phyloP scores from a whole-genome alignment of 2,888 invertebrate genomes.

The Darwinula stevensoni region DNA sequence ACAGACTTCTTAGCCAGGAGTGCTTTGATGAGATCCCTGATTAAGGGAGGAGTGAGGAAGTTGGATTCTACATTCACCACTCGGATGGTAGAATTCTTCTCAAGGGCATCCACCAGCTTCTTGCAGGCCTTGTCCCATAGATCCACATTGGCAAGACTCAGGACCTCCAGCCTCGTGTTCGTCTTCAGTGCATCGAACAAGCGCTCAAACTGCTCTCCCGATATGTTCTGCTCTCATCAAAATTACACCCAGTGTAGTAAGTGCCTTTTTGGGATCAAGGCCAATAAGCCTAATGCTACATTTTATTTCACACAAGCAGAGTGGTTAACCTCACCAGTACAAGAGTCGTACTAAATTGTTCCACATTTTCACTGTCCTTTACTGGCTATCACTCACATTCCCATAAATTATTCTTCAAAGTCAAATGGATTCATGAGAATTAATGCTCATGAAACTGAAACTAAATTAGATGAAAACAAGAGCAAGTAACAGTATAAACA shows the following conservation, averaged over 20 bases:
- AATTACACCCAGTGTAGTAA: no score
- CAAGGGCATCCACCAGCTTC: conserved; percentile 49
- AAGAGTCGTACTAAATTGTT: no score
- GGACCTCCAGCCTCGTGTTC: conserved; percentile 68
- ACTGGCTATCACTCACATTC: no score
- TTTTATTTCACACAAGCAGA: no score
- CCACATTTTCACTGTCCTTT: no score
- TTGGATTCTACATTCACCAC: conserved; percentile 86
- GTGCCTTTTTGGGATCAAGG: not conserved
- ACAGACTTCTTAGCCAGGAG: conserved; percentile 57
- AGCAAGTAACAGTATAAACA: no score
- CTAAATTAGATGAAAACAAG: no score
- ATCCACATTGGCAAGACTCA: conserved; percentile 77
- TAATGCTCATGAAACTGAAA: no score
- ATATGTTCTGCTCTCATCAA: conserved; percentile 78
- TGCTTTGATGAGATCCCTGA: conserved; percentile 56
- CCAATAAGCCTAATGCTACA: no score
- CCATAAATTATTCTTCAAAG: no score
- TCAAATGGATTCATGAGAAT: no score
- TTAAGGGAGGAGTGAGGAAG: conserved; percentile 64
- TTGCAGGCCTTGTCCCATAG: conserved; percentile 62
- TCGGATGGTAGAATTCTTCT: conserved; percentile 42
- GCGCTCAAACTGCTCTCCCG: conserved; percentile 72
- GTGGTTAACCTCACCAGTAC: no score
- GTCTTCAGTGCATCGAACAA: conserved; percentile 58